A percentile compares a stretch with the other conserved stretches of the same genome.
Conservation (phyloP, 2,797 vertebrate species). For the Heteromormyrus szaboi region DNA sequence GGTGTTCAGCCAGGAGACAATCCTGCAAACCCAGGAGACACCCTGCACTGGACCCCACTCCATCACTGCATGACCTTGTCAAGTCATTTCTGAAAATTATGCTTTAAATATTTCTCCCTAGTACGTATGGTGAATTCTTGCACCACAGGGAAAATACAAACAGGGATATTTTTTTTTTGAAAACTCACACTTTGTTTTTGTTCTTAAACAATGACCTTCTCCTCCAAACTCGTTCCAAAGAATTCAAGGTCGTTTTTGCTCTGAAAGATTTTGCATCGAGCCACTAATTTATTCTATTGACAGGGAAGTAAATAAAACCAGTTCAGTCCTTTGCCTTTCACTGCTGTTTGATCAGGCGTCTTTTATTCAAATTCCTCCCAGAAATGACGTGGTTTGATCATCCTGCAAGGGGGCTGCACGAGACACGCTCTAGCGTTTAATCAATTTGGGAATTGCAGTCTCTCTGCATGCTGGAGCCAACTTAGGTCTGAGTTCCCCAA, state of each 20-base stretch:
- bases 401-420: neutral
- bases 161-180: neutral
- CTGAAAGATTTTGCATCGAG: neutral
- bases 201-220: neutral
- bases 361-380: slow-evolving; percentile 22
- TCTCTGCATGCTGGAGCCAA: slow-evolving; percentile 28
- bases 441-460: slow-evolving; percentile 24
- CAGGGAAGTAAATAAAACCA: slow-evolving; percentile 34
- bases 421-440: slow-evolving; percentile 15
- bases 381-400: slow-evolving; percentile 2
- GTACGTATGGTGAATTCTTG: neutral
- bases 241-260: slow-evolving; percentile 7
- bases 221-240: neutral
- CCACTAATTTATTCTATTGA: slow-evolving; percentile 26
- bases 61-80: neutral
- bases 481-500: slow-evolving; percentile 21
- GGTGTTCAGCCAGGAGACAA: neutral
- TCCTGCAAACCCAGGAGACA: neutral
- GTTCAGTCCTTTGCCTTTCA: slow-evolving; percentile 25
- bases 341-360: slow-evolving; percentile 20
- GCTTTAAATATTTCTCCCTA: neutral
- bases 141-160: neutral
- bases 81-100: neutral
- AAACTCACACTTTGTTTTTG: neutral
- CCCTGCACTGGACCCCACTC: neutral